Percentiles rank a stretch among this genome's conserved stretches.
These are phyloP conservation scores for Rhopilema esculentum DNA, from an alignment of 30 jellyfish, hydroid and myxozoan genomes.

Conservation along the genomic window DNA sequence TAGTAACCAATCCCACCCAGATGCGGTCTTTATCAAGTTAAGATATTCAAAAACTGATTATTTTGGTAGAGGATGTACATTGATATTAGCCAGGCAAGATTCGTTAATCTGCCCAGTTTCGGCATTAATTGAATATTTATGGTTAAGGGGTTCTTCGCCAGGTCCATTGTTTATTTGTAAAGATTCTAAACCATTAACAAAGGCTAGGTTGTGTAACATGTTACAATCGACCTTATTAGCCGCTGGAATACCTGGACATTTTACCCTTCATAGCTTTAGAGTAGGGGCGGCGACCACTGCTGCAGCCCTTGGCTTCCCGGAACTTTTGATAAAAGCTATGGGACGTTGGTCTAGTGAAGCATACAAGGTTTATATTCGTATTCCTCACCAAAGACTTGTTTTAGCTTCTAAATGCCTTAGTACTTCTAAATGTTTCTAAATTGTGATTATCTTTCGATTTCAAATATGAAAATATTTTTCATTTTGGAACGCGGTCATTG, in stretches of 20 bases:
- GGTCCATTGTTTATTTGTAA: not conserved
- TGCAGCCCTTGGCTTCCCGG: conserved; percentile 44
- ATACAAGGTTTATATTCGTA: conserved; percentile 4
- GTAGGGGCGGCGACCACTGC: conserved; percentile 57
- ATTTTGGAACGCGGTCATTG: no score
- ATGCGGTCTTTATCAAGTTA: not conserved
- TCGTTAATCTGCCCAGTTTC: no score
- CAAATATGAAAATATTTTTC: no score
- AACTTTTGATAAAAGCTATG: conserved; percentile 20
- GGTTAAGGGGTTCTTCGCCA: no score
- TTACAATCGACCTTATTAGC: not conserved
- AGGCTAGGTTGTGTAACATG: not conserved
- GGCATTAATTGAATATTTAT: no score
- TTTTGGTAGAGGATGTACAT: not conserved
- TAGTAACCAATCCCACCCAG: no score
- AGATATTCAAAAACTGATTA: conserved; percentile 1
- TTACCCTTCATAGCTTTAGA: conserved; percentile 24
- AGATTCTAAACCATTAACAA: not conserved
- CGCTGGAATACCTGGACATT: conserved; percentile 10
- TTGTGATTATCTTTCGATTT: no score
- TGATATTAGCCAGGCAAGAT: not conserved
- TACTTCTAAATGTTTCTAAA: no score
- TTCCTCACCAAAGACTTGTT: not conserved
- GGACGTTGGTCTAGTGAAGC: conserved; percentile 55
- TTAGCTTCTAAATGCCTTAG: not conserved